Base-by-base conservation (phyloP, 1,140 invertebrate species). In the Aphelenchoides avenae region DNA sequence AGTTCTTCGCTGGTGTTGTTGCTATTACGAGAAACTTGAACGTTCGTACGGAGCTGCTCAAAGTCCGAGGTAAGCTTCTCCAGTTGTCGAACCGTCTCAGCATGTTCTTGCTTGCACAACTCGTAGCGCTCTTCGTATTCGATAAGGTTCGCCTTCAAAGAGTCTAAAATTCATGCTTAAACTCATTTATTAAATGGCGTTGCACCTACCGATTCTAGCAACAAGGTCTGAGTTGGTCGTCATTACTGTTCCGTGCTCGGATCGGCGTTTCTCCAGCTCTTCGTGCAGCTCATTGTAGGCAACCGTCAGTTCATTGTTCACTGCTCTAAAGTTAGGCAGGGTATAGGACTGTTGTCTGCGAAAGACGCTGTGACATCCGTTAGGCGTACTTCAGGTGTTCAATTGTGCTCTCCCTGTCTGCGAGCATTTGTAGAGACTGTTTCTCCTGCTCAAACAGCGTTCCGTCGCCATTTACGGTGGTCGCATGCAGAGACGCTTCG, bases 91-190 rank as follows among this genome's bases (percentile, higher is more conserved):
- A 18, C 55, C 3, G 55, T 57, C 54, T 57, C 55, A 27, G 26
- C 11, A 6, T 57, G 53, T 18, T 57, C 55, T 22, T 40, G 34
- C 27, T 57, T 57, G 15, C 55, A 57, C 30, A 57, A 26, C 24
- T 57, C 55, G 33, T 61, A 57, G 5, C 57, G 30, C 20, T 20
- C 29, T 61, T 57, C 55, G 11, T 55, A 57, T 26, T 57, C 55
- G 51, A 57, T 57, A 3, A 57, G 52, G n/a, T 26, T 61, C 13
- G 55, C 51, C 48, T 57, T 57, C 3, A 57, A 20, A 2, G 55
- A 27, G 11, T 55, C 55, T 57, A 60, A 60, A 52, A 52, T 11
- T 3, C 24, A 11, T 5, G 9, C 11, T 1, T 5, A 4, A 22
- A 0, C 9, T 15, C 13, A 13, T 13, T 2, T 20, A 30, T 11